phyloP scores from a whole-genome alignment of 2,113 vertebrate genomes.

The Bettongia penicillata region DNA sequence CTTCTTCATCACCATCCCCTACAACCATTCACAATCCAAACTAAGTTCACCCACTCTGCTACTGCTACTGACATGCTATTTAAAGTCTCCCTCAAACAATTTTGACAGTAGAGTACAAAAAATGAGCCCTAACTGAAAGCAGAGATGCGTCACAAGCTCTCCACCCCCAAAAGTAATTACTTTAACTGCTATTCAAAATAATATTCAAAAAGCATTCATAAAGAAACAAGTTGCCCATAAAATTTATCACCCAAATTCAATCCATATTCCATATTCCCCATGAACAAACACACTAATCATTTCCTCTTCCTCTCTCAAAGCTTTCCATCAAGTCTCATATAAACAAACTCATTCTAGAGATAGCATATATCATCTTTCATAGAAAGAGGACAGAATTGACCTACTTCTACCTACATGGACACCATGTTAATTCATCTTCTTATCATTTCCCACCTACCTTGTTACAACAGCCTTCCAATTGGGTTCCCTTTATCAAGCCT shows the following conservation, averaged over 20 bases:
- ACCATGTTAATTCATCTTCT: not conserved
- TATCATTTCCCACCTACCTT: not conserved
- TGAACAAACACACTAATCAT: not conserved
- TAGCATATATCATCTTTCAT: not conserved
- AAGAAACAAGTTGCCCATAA: not conserved
- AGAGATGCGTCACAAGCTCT: not conserved
- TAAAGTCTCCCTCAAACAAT: constrained; percentile 28
- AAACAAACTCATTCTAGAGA: not conserved
- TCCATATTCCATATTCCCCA: not conserved
- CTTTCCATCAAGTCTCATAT: not conserved
- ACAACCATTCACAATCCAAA: not conserved
- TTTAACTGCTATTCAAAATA: not conserved
- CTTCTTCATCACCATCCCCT: constrained; percentile 4
- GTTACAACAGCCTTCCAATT: not conserved
- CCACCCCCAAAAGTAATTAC: not conserved
- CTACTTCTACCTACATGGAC: not conserved
- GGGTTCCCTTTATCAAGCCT: not conserved
- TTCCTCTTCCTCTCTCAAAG: not conserved
- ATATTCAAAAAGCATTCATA: not conserved
- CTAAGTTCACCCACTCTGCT: not conserved
- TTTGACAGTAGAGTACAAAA: constrained; percentile 22
- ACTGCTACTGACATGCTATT: not conserved
- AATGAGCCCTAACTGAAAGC: constrained; percentile 22
- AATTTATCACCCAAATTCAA: not conserved
- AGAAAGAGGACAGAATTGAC: not conserved